Evolutionary conservation across 2,797 vertebrate genomes (phyloP), one percentile per base, ranked within the genome.

Genomic region (Toxotes lorentzi): DNA sequence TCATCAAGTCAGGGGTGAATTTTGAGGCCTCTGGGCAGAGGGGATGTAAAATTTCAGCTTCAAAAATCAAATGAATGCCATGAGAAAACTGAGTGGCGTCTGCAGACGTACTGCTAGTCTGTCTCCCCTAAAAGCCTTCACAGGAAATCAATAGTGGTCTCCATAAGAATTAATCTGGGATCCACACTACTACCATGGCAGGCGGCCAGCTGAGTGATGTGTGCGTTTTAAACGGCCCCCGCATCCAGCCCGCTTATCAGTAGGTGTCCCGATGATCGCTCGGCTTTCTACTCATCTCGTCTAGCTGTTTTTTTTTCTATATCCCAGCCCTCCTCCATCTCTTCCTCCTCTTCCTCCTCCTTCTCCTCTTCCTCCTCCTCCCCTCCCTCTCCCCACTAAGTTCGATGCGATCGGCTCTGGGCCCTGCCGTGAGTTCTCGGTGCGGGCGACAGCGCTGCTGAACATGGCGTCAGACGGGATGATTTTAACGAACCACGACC

Each of bases 391-490:
- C 81, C 85, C 80, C 85, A 23, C 81, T 81, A 87, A 93, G 95
- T 94, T 95, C 94, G 95, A 95, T 94, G 93, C 84, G 93, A 89
- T 96, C 94, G 93, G 88, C 93, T 91, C 93, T 93, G 90, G 93
- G 92, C 94, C 94, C 93, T 95, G 94, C 93, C 94, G 92, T 92
- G 94, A 93, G 92, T 94, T 94, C 91, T 95, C 94, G 93, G 94
- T 94, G 94, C 94, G 93, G 94, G 92, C 92, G 94, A 95, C 94
- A 95, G 96, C 95, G 94, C 95, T 95, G 94, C 94, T 95, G 93
- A 98, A 97, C 96, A 98, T 98, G 97, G 97, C 97, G 96, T 95
- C 97, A 91, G 97, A 98, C 96, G 97, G 97, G 93, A 97, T 98
- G 96, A 96, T 98, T 95, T 96, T 98, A 94, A 98, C 97, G 78